phyloP scores from a whole-genome alignment of 2,888 invertebrate genomes.

The Drosophila pegasa region DNA sequence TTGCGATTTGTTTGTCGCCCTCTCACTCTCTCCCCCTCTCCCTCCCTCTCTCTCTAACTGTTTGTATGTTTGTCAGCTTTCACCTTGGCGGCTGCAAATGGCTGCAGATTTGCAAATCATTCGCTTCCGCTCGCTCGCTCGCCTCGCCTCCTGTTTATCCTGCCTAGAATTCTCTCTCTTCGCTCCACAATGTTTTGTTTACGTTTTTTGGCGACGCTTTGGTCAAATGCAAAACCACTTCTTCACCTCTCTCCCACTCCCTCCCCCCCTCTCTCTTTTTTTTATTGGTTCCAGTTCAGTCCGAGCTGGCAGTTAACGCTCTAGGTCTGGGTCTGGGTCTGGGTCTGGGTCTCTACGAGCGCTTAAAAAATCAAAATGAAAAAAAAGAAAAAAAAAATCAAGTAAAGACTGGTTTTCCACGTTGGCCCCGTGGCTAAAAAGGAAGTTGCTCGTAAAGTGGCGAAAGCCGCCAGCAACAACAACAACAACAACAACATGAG shows the following conservation, averaged over 20 bases:
- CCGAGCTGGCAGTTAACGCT: slow-evolving; percentile 4
- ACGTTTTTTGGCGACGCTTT: slow-evolving; percentile 47
- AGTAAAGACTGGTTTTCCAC: slow-evolving; percentile 52
- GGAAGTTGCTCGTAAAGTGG: slow-evolving; percentile 77
- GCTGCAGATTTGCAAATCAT: slow-evolving; percentile 61
- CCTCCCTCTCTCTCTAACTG: slow-evolving; percentile 4
- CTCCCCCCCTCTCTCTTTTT: background rate
- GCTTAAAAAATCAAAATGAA: slow-evolving; percentile 23
- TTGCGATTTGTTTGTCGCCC: slow-evolving; percentile 21
- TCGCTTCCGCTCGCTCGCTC: slow-evolving; percentile 49
- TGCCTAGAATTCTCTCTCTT: slow-evolving; percentile 22
- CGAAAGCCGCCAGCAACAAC: slow-evolving; percentile 67
- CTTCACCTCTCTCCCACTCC: background rate
- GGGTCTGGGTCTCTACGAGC: slow-evolving; percentile 27
- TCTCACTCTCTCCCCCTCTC: background rate
- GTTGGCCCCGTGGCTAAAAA: slow-evolving; percentile 64
- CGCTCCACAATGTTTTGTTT: slow-evolving; percentile 45
- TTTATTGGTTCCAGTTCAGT: slow-evolving; percentile 7
- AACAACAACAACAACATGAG: slow-evolving; percentile 24
- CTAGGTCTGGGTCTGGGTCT: slow-evolving; percentile 33
- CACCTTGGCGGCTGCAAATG: slow-evolving; percentile 51
- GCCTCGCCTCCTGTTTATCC: slow-evolving; percentile 33
- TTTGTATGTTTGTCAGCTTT: slow-evolving; percentile 45
- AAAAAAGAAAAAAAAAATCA: background rate
- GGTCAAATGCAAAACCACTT: slow-evolving; percentile 23